Evolutionary conservation across 2,797 vertebrate species (phyloP).

Genomic region (Lagodon rhomboides): DNA sequence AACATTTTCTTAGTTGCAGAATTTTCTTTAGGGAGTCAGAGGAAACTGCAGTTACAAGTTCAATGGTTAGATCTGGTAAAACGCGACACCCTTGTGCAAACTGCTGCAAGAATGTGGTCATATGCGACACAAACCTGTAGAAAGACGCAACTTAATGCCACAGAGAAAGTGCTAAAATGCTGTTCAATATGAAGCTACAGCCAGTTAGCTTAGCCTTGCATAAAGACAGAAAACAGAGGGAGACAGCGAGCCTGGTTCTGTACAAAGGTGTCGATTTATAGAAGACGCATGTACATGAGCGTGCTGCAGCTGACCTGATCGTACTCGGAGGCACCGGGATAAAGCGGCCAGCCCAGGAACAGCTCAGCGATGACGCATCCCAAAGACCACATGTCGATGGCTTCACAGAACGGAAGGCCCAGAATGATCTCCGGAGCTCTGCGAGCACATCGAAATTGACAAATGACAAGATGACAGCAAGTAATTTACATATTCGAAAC

Average conservation of each 20-base stretch:
- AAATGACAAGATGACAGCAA: background rate
- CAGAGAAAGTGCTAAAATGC: background rate
- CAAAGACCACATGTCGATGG: slow-evolving; percentile 99
- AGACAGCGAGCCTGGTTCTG: background rate
- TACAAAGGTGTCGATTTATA: background rate
- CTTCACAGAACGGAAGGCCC: slow-evolving; percentile 97
- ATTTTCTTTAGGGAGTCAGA: too few species aligned
- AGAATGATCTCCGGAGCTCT: slow-evolving; percentile 99
- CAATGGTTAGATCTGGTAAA: too few species aligned
- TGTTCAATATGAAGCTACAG: background rate
- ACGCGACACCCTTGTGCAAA: too few species aligned
- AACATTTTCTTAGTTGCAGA: too few species aligned
- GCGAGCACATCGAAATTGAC: slow-evolving; percentile 27
- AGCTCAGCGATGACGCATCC: slow-evolving; percentile 98
- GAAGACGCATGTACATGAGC: background rate
- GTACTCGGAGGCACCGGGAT: slow-evolving; percentile 97
- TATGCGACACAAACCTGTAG: too few species aligned
- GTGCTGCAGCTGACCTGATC: slow-evolving; percentile 90
- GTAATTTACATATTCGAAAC: background rate
- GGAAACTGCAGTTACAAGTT: too few species aligned
- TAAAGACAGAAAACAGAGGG: background rate
- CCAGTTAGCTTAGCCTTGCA: background rate
- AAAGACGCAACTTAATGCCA: too few species aligned
- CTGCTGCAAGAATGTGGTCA: too few species aligned
- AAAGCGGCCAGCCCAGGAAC: slow-evolving; percentile 97